phyloP scores from a whole-genome alignment of 2,113 vertebrate genomes.

The Sinocyclocheilus maitianheensis region DNA sequence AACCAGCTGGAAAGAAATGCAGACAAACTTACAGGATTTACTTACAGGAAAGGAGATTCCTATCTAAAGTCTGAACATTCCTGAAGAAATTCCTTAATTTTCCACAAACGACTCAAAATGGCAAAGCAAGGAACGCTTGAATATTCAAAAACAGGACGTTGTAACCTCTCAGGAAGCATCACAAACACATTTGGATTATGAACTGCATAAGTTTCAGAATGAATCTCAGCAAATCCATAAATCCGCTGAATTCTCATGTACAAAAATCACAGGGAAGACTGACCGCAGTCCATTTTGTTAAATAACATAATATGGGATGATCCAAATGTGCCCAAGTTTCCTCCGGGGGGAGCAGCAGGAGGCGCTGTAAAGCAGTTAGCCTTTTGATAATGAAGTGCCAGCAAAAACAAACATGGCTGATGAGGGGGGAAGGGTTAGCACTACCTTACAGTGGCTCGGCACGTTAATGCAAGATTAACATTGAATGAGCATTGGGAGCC shows the following conservation, averaged over 20 bases:
- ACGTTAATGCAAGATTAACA: slow-evolving; percentile 63
- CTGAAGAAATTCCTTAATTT: slow-evolving; percentile 13
- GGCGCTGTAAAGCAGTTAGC: slow-evolving; percentile 75
- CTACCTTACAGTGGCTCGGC: slow-evolving; percentile 57
- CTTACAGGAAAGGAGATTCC: slow-evolving; percentile 34
- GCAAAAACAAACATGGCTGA: slow-evolving; percentile 76
- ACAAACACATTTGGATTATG: neutral
- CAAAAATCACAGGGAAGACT: slow-evolving; percentile 38
- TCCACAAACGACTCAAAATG: neutral
- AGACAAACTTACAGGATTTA: slow-evolving; percentile 7
- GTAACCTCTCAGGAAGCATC: neutral
- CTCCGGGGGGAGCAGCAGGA: slow-evolving; percentile 73
- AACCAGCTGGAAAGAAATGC: slow-evolving; percentile 1
- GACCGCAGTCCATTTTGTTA: slow-evolving; percentile 56
- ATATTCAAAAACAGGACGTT: no score
- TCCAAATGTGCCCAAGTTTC: slow-evolving; percentile 62
- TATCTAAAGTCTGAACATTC: slow-evolving; percentile 6
- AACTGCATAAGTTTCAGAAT: slow-evolving; percentile 5
- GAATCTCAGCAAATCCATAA: neutral
- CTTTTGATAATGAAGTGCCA: slow-evolving; percentile 69
- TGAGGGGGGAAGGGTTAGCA: slow-evolving; percentile 58
- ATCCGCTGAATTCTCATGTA: slow-evolving; percentile 25
- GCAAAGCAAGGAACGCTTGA: neutral
- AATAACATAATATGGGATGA: slow-evolving; percentile 58
- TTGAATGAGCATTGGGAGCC: slow-evolving; percentile 54